A percentile compares a stretch with the other conserved stretches of the same genome.
Conservation (phyloP, 2,797 vertebrate genomes). For the Pteropus rufus region DNA sequence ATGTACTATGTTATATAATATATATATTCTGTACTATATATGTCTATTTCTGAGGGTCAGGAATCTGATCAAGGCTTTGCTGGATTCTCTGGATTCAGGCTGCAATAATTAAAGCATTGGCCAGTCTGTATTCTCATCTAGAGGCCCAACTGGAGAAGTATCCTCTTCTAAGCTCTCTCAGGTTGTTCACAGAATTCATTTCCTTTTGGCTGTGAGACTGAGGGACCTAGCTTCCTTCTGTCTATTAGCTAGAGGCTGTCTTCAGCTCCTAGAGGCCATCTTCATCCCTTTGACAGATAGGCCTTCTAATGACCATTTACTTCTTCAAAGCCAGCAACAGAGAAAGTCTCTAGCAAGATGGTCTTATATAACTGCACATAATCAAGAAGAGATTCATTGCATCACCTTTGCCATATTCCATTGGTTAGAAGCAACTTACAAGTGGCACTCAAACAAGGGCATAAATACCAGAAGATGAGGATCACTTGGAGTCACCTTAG, state of each 20-base stretch:
- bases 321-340: not conserved
- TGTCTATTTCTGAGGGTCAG: not conserved
- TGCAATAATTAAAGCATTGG: not conserved
- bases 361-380: not conserved
- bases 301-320: not conserved
- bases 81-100: not conserved
- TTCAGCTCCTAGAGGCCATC: not conserved
- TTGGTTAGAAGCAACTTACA: not conserved
- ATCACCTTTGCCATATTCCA: not conserved
- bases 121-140: not conserved
- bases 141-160: not conserved
- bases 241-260: not conserved
- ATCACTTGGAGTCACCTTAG: not conserved
- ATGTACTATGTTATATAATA: not conserved
- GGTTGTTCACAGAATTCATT: not conserved
- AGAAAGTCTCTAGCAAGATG: not conserved
- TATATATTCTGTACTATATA: not conserved
- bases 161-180: not conserved
- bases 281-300: not conserved
- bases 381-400: not conserved
- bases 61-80: not conserved
- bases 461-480: not conserved
- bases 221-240: not conserved
- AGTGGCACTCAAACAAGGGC: not conserved
- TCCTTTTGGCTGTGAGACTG: not conserved